Percentiles rank a stretch among this genome's conserved stretches.
phyloP scores from a whole-genome alignment of 1,140 invertebrate species.

The Rhopalosiphum padi region DNA sequence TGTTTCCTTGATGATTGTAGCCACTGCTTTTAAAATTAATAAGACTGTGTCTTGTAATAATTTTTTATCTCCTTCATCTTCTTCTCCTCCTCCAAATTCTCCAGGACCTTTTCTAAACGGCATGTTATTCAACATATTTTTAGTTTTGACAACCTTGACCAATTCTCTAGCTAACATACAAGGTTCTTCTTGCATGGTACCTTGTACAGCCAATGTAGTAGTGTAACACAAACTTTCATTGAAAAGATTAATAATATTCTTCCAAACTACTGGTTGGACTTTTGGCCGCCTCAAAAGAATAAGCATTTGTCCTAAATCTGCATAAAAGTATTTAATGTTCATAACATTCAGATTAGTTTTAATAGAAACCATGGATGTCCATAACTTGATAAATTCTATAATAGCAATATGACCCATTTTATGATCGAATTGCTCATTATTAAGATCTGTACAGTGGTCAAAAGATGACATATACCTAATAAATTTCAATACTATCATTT shows the following conservation, averaged over 20 bases:
- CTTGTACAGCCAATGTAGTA: conserved; percentile 84
- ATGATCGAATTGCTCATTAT: conserved; percentile 65
- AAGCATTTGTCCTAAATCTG: conserved; percentile 77
- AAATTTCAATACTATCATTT: conserved; percentile 86
- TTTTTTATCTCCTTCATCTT: conserved; percentile 69
- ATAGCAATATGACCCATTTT: conserved; percentile 63
- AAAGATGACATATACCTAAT: conserved; percentile 81
- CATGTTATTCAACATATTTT: conserved; percentile 75
- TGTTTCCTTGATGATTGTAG: conserved; percentile 88
- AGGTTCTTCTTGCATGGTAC: conserved; percentile 84
- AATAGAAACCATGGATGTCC: conserved; percentile 90
- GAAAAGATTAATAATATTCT: conserved; percentile 81
- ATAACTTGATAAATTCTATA: conserved; percentile 77
- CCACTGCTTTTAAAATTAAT: conserved; percentile 84
- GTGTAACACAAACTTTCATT: conserved; percentile 91
- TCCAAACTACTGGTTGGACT: conserved; percentile 81
- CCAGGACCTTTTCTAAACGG: conserved; percentile 68
- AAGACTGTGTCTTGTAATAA: conserved; percentile 84
- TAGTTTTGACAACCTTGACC: conserved; percentile 84
- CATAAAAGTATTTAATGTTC: conserved; percentile 87
- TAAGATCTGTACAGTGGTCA: conserved; percentile 72
- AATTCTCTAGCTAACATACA: conserved; percentile 83
- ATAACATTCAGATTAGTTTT: conserved; percentile 88
- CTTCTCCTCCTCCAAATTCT: conserved; percentile 67
- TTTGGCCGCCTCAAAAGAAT: conserved; percentile 76